Evolutionary conservation across 2,888 invertebrate genomes (phyloP), one percentile per base, ranked within the genome.

Genomic region (Parasteatoda lunata): DNA sequence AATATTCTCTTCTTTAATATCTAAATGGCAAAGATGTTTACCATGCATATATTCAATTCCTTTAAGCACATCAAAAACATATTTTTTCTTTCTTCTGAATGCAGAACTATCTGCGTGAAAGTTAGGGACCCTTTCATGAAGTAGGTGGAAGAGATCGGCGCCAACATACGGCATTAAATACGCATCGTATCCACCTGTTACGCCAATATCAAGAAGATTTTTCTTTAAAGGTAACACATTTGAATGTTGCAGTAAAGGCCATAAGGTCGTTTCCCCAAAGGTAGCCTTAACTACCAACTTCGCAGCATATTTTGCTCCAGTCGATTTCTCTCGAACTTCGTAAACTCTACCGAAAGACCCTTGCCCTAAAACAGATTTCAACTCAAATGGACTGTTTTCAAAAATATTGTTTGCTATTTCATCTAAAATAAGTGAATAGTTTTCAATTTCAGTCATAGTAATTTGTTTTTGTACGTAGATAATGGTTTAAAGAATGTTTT

Each of bases 1-100:
- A 45, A 81, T 73, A 52, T 81, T 81, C 49, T 81, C 80, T 73
- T 73, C 73, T 47, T 73, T 73, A 11, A 81, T 65, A 65, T 81
- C 80, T 6, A 73, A 3, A 47, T 81, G 80, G 15, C 80, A 81
- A 66, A 81, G 11, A 0, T 54, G n/a, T n/a, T 47, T 73, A 9
- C 48, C 5, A 30, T 81, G 73, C 66, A 81, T 13, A n/a, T 73
- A 81, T 52, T 81, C 80, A 5, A 81, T 49, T 15, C 80, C 80
- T 73, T 66, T 73, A 11, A 68, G 9, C 5, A 81, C 54, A 45
- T 73, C 73, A 15, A 49, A 13, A 51, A 81, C 52, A 47, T 81
- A 81, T 3, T 6, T 59, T 15, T 47, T 66, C n/a, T 81, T 81
- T 13, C 68, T 11, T 5, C 9, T 3, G n/a, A 73, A 81, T 30